A percentile compares a stretch with the other conserved stretches of the same genome.
Conservation (phyloP, 2,113 vertebrate genomes). For the Petaurus breviceps region DNA sequence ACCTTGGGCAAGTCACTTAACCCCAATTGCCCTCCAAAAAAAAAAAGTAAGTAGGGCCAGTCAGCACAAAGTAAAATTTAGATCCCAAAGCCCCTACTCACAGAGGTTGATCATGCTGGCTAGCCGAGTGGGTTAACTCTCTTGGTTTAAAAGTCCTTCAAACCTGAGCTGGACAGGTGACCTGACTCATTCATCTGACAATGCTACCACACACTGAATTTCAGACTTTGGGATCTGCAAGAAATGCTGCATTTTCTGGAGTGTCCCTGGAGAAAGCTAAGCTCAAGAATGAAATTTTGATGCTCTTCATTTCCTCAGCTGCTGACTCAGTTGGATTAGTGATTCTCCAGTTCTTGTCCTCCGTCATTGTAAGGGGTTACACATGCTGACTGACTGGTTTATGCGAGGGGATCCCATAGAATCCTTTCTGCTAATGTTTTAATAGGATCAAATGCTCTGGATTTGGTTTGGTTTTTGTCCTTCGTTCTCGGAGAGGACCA, state of each 20-base stretch:
- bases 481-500: too few species aligned
- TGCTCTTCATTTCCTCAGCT: neutral
- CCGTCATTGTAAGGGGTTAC: neutral
- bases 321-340: conserved; percentile 36
- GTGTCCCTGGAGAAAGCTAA: conserved; percentile 31
- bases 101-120: rapidly evolving
- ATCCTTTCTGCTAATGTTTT: neutral
- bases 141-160: neutral
- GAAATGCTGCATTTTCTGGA: neutral
- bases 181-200: neutral
- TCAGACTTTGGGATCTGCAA: neutral
- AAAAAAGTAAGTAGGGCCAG: neutral
- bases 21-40: too few species aligned
- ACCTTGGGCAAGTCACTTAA: too few species aligned
- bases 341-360: conserved; percentile 34
- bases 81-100: rapidly evolving
- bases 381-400: neutral
- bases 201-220: neutral
- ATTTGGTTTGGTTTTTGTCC: too few species aligned
- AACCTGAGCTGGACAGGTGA: neutral
- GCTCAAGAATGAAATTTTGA: conserved; percentile 17
- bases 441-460: conserved; percentile 37
- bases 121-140: neutral
- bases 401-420: neutral
- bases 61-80: neutral